phyloP scores from a whole-genome alignment of 1,140 invertebrate species.

The Heterodera schachtii region DNA sequence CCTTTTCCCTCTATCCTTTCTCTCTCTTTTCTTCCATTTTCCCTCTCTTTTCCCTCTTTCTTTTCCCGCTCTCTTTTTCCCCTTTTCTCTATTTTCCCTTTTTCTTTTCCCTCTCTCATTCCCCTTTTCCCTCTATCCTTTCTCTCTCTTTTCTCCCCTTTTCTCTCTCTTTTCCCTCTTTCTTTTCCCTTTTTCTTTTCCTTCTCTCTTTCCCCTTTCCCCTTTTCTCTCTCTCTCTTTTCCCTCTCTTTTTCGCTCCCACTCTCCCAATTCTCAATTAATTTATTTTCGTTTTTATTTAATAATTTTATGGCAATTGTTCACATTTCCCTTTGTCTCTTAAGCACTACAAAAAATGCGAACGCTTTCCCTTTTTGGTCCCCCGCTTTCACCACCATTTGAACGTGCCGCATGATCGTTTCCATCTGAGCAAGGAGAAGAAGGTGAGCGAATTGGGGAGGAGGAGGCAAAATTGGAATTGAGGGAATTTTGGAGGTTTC shows the following conservation, averaged over 20 bases:
- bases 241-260: not conserved
- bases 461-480: not conserved
- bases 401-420: slow-evolving; percentile 12
- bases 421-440: slow-evolving; percentile 22
- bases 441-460: not conserved
- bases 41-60: not conserved
- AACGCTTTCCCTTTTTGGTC: slow-evolving; percentile 19
- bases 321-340: not conserved
- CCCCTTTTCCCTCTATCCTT: not conserved
- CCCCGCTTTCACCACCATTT: slow-evolving; percentile 29
- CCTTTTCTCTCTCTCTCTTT: not conserved
- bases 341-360: slow-evolving; percentile 27
- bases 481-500: not conserved
- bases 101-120: not conserved
- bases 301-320: not conserved
- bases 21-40: not conserved
- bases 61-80: not conserved
- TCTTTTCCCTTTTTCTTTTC: not conserved
- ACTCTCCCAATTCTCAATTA: not conserved
- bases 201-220: not conserved
- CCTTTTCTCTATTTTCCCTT: too few relatives aligned
- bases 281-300: not conserved
- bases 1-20: not conserved
- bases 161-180: not conserved
- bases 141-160: not conserved